Evolutionary conservation across 2,113 vertebrate genomes (phyloP).

Genomic region (Paraplagusia blochii): DNA sequence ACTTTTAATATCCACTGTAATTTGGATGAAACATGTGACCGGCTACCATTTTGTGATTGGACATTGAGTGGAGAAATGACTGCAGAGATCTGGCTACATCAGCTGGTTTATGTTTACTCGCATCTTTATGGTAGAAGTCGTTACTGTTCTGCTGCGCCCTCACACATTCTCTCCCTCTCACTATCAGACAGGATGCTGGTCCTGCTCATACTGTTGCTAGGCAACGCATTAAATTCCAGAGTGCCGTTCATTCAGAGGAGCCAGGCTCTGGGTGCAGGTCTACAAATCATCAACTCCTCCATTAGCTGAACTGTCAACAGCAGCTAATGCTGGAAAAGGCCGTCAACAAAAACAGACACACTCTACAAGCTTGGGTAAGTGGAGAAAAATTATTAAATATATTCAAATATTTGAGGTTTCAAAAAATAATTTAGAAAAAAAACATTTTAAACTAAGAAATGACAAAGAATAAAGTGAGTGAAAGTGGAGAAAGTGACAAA

Average conservation of each 20-base stretch:
- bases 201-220: conserved; percentile 70
- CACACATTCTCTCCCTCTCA: conserved; percentile 36
- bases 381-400: too few species aligned
- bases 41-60: conserved; percentile 20
- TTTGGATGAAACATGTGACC: too few species aligned
- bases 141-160: conserved; percentile 13
- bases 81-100: conserved; percentile 21
- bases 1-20: too few species aligned
- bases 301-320: conserved; percentile 65
- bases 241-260: conserved; percentile 54
- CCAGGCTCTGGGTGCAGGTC: conserved; percentile 54
- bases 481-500: too few species aligned
- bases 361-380: too few species aligned
- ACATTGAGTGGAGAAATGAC: conserved; percentile 7
- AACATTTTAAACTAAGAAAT: background rate
- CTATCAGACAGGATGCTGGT: conserved; percentile 36
- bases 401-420: conserved; percentile 5
- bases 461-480: too few species aligned
- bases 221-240: conserved; percentile 69
- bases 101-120: background rate
- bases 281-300: conserved; percentile 66
- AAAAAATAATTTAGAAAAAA: background rate
- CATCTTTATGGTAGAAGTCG: too few species aligned
- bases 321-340: conserved; percentile 47
- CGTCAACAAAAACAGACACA: conserved; percentile 35